A percentile compares a stretch with the other conserved stretches of the same genome.
These are phyloP conservation scores for Haliclystus octoradiatus DNA, from an alignment of 30 jellyfish, hydroid and myxozoan species.

Conservation along the genomic window DNA sequence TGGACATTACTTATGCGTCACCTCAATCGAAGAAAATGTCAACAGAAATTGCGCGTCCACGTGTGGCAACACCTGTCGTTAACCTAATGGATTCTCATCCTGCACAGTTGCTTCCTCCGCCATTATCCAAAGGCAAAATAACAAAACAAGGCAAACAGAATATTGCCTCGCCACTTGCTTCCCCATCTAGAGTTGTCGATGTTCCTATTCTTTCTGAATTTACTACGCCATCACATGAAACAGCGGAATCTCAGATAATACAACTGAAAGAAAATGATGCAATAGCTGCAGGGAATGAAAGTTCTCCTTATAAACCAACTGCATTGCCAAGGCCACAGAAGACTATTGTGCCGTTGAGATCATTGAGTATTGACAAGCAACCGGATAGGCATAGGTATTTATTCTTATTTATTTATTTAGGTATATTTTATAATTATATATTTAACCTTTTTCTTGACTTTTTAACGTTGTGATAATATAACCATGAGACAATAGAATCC, in stretches of 20 bases:
- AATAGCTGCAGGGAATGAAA: background rate
- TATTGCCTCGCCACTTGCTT: conserved; percentile 30
- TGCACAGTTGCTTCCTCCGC: conserved; percentile 96
- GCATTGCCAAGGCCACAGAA: background rate
- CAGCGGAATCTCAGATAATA: no score
- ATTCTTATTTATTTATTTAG: background rate
- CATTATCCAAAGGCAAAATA: conserved; percentile 3
- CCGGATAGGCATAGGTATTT: background rate
- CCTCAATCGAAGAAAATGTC: conserved; percentile 29
- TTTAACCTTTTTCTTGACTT: no score
- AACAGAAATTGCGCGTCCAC: conserved; percentile 88
- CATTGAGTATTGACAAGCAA: background rate
- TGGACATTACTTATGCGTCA: no score
- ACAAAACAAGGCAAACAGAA: conserved; percentile 26
- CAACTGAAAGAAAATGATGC: no score
- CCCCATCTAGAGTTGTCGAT: conserved; percentile 11
- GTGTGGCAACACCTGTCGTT: conserved; percentile 19
- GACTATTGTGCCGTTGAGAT: background rate
- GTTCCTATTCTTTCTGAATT: background rate
- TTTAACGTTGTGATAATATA: no score
- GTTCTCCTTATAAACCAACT: background rate
- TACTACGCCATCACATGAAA: background rate
- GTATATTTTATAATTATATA: no score
- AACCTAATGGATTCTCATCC: conserved; percentile 89
- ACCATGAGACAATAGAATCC: no score